Evolutionary conservation across 2,888 invertebrate species (phyloP), one percentile per base, ranked within the genome.

Genomic region (Callimorpha dominula): DNA sequence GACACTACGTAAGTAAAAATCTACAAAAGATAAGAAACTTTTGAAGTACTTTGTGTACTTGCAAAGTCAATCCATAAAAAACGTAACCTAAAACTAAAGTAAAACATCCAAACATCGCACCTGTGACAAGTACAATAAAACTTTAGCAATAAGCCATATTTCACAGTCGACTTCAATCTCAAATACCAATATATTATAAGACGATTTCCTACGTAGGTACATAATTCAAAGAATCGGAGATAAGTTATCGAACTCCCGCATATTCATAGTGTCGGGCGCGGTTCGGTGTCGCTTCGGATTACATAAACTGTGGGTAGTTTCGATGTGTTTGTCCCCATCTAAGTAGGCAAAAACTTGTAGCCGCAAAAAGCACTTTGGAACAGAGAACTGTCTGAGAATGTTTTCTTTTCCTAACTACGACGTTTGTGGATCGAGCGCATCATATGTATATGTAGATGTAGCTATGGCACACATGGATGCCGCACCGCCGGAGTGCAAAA

Each of bases 141-240:
- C 94, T 95, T 95, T 94, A 91, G 94, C 95, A 94, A 95, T 95
- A 94, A 92, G 91, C 93, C 87, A 93, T 95, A 94, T 94, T 92
- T 95, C 93, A 93, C 91, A 92, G 92, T 93, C 92, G 87, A 90
- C 91, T 94, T 93, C 92, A 91, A 94, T 94, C 93, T 94, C 93
- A 92, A 94, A 94, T 88, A 88, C 90, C 94, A 92, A 94, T 95
- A 94, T 93, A 94, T 94, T 93, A 94, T 91, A 87, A 91, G 89
- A 86, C 90, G 90, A 93, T 93, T 92, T 91, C 89, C 87, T 89
- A 85, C 87, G 86, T 87, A 89, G 88, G 88, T 91, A 91, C 88
- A 89, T 91, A 92, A 92, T 91, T 93, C 91, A 92, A 89, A 91
- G 91, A 92, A 91, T 90, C 87, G 84, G 85, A 90, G 90, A 91